Conservation (phyloP, 1,140 invertebrate genomes). For the Ceratoteleas bidentatus region DNA sequence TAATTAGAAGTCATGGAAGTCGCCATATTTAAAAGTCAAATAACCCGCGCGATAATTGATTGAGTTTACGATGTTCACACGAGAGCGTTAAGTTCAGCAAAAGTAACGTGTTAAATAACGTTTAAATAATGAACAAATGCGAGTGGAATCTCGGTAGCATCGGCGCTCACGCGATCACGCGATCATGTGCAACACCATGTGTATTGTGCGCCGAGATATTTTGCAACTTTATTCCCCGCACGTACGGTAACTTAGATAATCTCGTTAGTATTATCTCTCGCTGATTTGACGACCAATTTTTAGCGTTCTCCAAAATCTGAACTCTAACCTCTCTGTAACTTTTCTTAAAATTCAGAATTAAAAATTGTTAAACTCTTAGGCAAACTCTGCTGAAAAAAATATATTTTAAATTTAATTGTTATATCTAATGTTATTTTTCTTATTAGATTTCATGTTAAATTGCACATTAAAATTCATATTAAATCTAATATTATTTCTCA, state of each 20-base stretch:
- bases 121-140: slow-evolving; percentile 58
- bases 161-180: slow-evolving; percentile 49
- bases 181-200: slow-evolving; percentile 23
- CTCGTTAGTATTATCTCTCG: background rate
- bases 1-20: background rate
- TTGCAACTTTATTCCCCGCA: slow-evolving; percentile 6
- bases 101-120: slow-evolving; percentile 48
- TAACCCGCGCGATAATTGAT: slow-evolving; percentile 46
- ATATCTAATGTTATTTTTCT: no score
- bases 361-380: no score
- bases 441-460: no score
- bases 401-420: no score
- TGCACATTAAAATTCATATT: no score
- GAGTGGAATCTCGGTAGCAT: slow-evolving; percentile 44
- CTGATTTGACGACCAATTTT: background rate
- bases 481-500: no score
- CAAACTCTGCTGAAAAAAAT: no score
- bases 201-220: slow-evolving; percentile 4
- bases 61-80: slow-evolving; percentile 27
- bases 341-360: no score
- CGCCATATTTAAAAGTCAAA: slow-evolving; percentile 27
- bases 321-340: no score
- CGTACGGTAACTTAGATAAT: background rate
- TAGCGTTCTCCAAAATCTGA: no score
- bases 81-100: slow-evolving; percentile 36